These are phyloP conservation scores for Cyclargus thomasi DNA, from an alignment of 1,140 invertebrate species.

Conservation along the genomic window DNA sequence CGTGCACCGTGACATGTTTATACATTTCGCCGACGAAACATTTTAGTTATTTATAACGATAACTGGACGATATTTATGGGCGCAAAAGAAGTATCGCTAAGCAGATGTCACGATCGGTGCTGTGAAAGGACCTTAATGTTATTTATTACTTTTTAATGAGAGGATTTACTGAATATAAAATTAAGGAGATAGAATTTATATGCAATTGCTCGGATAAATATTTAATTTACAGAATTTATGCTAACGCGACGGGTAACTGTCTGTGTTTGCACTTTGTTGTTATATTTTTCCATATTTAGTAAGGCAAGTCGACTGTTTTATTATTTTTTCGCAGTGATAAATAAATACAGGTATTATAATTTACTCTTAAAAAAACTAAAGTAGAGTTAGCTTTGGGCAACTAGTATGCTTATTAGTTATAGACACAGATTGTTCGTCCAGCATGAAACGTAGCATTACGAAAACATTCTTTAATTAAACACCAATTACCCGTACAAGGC, in stretches of 20 bases:
- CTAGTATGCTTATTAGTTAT: no score
- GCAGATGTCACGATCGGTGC: slow-evolving; percentile 47
- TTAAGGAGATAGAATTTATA: slow-evolving; percentile 5
- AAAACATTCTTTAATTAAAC: slow-evolving; percentile 4
- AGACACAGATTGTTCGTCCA: background rate
- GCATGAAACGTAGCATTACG: background rate
- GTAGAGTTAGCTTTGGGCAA: no score
- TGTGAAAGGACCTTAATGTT: slow-evolving; percentile 64
- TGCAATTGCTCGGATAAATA: background rate
- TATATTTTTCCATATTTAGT: no score
- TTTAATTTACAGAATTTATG: background rate
- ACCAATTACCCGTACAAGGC: slow-evolving; percentile 4
- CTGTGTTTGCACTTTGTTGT: background rate
- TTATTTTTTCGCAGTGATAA: no score
- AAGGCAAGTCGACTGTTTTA: no score
- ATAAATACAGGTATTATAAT: no score
- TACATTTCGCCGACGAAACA: slow-evolving; percentile 35
- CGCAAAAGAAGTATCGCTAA: slow-evolving; percentile 46
- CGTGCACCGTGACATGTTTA: slow-evolving; percentile 29
- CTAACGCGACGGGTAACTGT: background rate
- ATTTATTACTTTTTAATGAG: slow-evolving; percentile 71
- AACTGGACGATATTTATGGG: slow-evolving; percentile 56
- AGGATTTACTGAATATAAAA: slow-evolving; percentile 19
- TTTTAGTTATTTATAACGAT: slow-evolving; percentile 42
- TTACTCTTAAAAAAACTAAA: no score